Conservation (phyloP, 2,797 vertebrate species). For the Phylloscopus collybita region DNA sequence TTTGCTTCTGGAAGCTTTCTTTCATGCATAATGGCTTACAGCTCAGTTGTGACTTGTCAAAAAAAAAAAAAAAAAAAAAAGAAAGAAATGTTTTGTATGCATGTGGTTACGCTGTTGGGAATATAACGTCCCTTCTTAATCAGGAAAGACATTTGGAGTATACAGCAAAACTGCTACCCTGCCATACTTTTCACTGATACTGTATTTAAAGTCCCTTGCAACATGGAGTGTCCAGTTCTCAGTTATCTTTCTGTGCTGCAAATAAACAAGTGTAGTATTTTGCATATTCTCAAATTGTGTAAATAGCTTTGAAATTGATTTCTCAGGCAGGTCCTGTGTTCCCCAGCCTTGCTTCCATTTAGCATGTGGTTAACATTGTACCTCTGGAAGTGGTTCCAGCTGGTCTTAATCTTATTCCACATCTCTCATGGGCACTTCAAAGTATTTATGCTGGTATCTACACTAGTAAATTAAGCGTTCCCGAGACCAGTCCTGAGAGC, state of each 20-base stretch:
- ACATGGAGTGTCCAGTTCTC: not conserved
- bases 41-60: not conserved
- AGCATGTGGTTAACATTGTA: not conserved
- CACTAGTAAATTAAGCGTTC: not conserved
- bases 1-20: constrained; percentile 20
- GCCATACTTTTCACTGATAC: not conserved
- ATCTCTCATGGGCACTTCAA: not conserved
- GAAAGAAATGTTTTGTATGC: not conserved
- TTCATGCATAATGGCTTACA: constrained; percentile 11
- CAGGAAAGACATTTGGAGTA: not conserved
- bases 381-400: constrained; percentile 27
- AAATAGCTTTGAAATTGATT: not conserved
- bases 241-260: not conserved
- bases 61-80: not conserved
- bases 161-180: not conserved
- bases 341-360: not conserved
- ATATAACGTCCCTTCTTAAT: not conserved
- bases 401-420: not conserved
- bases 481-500: not conserved
- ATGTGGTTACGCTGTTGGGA: not conserved
- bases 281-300: not conserved
- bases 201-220: not conserved
- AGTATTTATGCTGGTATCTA: not conserved
- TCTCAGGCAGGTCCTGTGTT: not conserved
- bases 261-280: not conserved